These are phyloP conservation scores for Tubulanus polymorphus DNA, from an alignment of 2,888 invertebrate genomes.

Conservation along the genomic window DNA sequence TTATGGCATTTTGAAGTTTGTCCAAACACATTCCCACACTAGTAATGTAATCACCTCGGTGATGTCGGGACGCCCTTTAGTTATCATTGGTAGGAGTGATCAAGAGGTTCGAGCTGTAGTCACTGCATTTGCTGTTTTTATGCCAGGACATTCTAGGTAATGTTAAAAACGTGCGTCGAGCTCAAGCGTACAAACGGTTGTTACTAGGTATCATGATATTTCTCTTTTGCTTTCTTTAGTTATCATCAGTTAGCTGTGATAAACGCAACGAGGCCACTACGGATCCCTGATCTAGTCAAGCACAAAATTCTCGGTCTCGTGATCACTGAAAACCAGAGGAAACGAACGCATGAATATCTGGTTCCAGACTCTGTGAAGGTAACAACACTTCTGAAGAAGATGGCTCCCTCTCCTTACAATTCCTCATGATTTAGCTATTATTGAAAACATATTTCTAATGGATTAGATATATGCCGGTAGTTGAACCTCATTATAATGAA, in stretches of 20 bases:
- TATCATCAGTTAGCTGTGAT: no score
- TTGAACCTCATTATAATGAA: no score
- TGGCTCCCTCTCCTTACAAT: no score
- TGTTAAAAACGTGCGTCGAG: neutral
- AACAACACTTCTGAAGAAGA: no score
- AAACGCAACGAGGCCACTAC: no score
- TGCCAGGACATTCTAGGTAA: conserved; percentile 33
- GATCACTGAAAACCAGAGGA: conserved; percentile 36
- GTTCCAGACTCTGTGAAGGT: conserved; percentile 33
- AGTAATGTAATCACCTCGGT: conserved; percentile 39
- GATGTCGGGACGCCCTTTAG: conserved; percentile 41
- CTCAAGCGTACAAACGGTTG: no score
- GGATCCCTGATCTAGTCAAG: conserved; percentile 26
- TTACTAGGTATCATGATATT: neutral
- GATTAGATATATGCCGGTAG: no score
- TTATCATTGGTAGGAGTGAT: conserved; percentile 38
- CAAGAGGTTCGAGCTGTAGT: conserved; percentile 30
- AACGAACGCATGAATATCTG: conserved; percentile 29
- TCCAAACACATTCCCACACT: conserved; percentile 28
- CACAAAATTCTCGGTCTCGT: conserved; percentile 38
- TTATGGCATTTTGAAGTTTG: conserved; percentile 29
- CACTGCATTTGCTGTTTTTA: conserved; percentile 38
- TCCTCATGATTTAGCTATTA: no score
- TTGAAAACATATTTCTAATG: no score
- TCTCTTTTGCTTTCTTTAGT: neutral